Evolutionary conservation across 2,888 invertebrate genomes (phyloP).

Genomic region (Microplitis deprimator): DNA sequence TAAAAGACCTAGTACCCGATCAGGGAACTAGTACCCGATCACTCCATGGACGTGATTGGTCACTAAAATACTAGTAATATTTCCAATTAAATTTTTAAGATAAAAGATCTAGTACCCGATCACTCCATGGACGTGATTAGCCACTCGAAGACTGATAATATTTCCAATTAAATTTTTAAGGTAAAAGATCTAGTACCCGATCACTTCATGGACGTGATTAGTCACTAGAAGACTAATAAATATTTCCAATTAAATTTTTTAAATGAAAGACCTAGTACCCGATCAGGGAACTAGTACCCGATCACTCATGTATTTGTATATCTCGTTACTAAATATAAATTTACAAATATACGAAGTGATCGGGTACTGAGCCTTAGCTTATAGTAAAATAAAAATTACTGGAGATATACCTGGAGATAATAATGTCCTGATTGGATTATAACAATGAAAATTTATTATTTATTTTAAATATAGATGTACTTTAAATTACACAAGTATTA

Average conservation of each 20-base stretch:
- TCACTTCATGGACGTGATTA: not conserved
- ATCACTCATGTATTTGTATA: too few species aligned
- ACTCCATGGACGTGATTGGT: not conserved
- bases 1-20: too few species aligned
- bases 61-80: constrained; percentile 29
- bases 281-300: too few species aligned
- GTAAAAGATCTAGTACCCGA: too few species aligned
- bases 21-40: too few species aligned
- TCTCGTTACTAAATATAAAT: too few species aligned
- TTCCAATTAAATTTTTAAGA: not conserved
- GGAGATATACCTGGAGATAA: not conserved
- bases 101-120: too few species aligned
- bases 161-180: not conserved
- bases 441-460: constrained; percentile 3
- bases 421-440: not conserved
- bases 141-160: constrained; percentile 28
- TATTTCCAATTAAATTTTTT: not conserved
- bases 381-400: not conserved
- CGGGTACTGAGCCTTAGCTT: too few species aligned
- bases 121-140: not conserved
- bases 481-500: constrained; percentile 17
- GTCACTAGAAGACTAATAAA: constrained; percentile 30
- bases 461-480: constrained; percentile 25
- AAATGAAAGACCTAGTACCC: too few species aligned
- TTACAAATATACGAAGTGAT: too few species aligned